phyloP scores from a whole-genome alignment of 1,140 invertebrate genomes.

The Meloidogyne hapla region DNA sequence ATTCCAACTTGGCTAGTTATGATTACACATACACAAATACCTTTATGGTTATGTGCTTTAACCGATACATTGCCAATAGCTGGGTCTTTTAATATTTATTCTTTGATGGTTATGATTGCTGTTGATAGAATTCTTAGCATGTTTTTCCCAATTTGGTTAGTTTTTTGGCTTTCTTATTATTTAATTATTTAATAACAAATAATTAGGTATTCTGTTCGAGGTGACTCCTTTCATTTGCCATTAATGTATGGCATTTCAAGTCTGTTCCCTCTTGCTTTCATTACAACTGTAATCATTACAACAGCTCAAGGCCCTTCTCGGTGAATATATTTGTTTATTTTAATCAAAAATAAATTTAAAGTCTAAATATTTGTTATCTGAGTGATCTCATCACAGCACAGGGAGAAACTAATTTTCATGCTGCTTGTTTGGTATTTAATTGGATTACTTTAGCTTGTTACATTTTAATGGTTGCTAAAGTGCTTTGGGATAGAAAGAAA shows the following conservation, averaged over 20 bases:
- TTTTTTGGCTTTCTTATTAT: background rate
- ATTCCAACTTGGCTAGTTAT: background rate
- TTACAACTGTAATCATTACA: constrained; percentile 6
- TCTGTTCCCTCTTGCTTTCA: background rate
- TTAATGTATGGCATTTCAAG: background rate
- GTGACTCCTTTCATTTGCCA: background rate
- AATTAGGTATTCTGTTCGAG: background rate
- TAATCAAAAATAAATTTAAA: background rate
- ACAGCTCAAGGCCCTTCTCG: background rate
- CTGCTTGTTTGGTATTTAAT: background rate
- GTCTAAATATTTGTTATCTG: background rate
- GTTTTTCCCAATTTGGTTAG: constrained; percentile 12
- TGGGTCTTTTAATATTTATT: constrained; percentile 11
- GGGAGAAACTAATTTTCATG: background rate
- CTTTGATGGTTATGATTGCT: constrained; percentile 15
- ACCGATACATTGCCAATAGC: background rate
- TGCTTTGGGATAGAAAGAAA: background rate
- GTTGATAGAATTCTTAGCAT: background rate
- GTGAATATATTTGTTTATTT: background rate
- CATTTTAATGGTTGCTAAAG: constrained; percentile 6
- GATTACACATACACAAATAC: background rate
- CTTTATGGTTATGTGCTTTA: constrained; percentile 9
- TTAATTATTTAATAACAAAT: background rate
- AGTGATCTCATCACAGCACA: background rate
- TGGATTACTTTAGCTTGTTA: background rate